These are phyloP conservation scores for Paracanthobrama guichenoti DNA, from an alignment of 2,113 vertebrate genomes.

Conservation along the genomic window DNA sequence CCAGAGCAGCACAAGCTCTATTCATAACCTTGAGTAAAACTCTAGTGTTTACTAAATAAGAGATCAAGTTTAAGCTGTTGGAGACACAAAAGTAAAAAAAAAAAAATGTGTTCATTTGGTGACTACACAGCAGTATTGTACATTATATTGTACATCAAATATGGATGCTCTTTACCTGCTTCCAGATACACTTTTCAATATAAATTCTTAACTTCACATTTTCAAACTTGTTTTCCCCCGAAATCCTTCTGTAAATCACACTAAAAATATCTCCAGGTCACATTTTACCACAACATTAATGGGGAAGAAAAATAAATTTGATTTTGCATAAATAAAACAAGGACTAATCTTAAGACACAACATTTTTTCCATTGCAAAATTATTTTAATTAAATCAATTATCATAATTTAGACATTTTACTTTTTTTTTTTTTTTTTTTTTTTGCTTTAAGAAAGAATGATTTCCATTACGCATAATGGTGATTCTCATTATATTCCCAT, in stretches of 20 bases:
- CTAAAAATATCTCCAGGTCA: background rate
- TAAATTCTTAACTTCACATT: background rate
- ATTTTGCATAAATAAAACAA: background rate
- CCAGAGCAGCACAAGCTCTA: background rate
- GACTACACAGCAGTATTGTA: background rate
- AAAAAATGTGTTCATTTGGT: too few species aligned
- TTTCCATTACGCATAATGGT: background rate
- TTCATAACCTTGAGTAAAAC: constrained; percentile 12
- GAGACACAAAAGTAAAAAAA: background rate
- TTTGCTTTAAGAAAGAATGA: background rate
- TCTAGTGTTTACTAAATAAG: constrained; percentile 5
- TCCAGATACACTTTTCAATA: too few species aligned
- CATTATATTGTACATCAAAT: background rate
- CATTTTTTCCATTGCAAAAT: background rate
- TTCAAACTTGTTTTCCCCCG: background rate
- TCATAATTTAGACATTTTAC: background rate
- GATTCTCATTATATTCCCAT: background rate
- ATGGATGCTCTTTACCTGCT: background rate
- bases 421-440: background rate
- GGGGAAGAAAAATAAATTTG: background rate
- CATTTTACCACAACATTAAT: background rate
- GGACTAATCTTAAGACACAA: background rate
- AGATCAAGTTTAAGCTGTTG: background rate
- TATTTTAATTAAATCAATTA: background rate
- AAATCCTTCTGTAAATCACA: background rate